These are phyloP conservation scores for Brachyptera risi DNA, from an alignment of 2,888 invertebrate genomes.

Conservation along the genomic window DNA sequence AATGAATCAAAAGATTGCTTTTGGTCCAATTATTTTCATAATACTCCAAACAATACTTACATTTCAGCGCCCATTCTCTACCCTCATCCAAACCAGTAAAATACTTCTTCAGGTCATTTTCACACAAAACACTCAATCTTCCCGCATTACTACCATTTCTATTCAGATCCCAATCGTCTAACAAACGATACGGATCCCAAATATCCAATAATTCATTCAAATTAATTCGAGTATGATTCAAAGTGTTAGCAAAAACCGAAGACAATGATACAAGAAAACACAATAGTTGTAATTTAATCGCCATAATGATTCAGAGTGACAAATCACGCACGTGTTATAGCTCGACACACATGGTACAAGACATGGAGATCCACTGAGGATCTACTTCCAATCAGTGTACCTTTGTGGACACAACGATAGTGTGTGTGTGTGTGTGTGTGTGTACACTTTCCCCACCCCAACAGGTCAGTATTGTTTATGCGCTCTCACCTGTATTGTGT, in stretches of 20 bases:
- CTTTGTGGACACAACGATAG: neutral
- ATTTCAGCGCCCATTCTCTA: conserved; percentile 51
- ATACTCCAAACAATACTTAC: too few relatives aligned
- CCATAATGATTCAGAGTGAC: too few relatives aligned
- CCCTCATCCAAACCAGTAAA: conserved; percentile 48
- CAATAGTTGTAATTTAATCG: neutral
- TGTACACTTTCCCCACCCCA: neutral
- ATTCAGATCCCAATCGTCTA: neutral
- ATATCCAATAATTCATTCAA: neutral
- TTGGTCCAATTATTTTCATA: too few relatives aligned
- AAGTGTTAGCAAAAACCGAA: neutral
- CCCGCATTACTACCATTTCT: neutral
- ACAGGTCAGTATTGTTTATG: neutral
- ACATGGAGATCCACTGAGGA: too few relatives aligned
- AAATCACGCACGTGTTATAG: too few relatives aligned
- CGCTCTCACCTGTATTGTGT: neutral
- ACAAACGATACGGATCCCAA: neutral
- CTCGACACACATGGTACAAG: too few relatives aligned
- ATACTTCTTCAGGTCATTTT: conserved; percentile 47
- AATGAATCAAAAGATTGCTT: too few relatives aligned
- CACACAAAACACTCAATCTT: conserved; percentile 41
- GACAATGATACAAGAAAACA: neutral
- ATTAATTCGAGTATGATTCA: neutral
- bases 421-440: too few relatives aligned
- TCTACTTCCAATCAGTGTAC: too few relatives aligned